phyloP scores from a whole-genome alignment of 2,888 invertebrate genomes.

The Euzetes globulus region DNA sequence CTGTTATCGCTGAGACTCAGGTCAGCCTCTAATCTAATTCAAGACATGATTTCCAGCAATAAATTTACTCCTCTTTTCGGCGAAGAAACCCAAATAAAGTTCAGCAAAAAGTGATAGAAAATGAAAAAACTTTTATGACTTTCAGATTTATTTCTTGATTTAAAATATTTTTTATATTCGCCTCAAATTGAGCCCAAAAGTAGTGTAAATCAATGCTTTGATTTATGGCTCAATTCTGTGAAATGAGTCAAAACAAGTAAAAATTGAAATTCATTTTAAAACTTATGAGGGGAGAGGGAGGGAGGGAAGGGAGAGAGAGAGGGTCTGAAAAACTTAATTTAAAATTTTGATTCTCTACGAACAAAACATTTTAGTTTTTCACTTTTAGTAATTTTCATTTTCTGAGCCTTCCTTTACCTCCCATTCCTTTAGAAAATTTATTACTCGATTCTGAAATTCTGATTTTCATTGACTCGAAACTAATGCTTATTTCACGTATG shows the following conservation, averaged over 20 bases:
- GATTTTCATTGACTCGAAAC: not conserved
- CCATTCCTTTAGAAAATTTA: not conserved
- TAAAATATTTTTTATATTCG: not conserved
- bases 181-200: not conserved
- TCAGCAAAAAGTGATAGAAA: not conserved
- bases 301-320: too few relatives aligned
- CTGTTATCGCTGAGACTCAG: conserved; percentile 53
- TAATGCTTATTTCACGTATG: not conserved
- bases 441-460: not conserved
- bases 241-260: not conserved
- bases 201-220: not conserved
- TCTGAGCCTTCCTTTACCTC: not conserved
- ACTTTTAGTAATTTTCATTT: too few relatives aligned
- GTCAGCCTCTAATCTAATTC: conserved; percentile 36
- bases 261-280: conserved; percentile 1
- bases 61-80: not conserved
- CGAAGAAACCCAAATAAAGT: not conserved
- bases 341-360: not conserved
- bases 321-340: not conserved
- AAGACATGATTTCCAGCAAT: conserved; percentile 16
- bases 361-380: not conserved
- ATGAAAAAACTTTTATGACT: not conserved
- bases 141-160: not conserved
- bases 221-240: not conserved
- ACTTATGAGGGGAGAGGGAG: not conserved